Evolutionary conservation across 1,140 invertebrate species (phyloP), one percentile per base, ranked within the genome.

Genomic region (Nylanderia fulva): DNA sequence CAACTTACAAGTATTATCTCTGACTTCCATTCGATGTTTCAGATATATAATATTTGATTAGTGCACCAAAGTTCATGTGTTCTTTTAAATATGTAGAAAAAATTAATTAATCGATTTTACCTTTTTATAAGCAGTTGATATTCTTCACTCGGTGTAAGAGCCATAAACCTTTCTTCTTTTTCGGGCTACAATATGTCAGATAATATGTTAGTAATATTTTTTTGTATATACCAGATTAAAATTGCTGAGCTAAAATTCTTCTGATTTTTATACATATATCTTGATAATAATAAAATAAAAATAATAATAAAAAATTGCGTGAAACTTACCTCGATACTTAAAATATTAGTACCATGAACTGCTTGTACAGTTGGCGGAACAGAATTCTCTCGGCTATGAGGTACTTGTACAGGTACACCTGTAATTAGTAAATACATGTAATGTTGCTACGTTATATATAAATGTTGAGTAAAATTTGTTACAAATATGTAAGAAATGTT

Each of bases 51-150:
- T 79, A 3, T 56, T 56, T 56, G 21, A 54, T 6, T n/a, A 56
- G 9, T 48, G 4, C 1, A 54, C 5, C n/a, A 54, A 7, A 29
- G 45, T 85, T 48, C 2, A 48, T 27, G 1, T 33, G 1, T 33
- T 8, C 2, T 18, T 54, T 1, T 60, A 24, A 58, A 66, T 1
- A 3, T 1, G 29, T 56, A 8, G n/a, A n/a, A n/a, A n/a, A 58
- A 15, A 21, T 64, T 64, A n/a, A n/a, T 21, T 29, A 48, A 64
- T 60, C 24, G 72, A 24, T n/a, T 56, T 36, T 86, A 95, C 94
- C 94, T 92, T 89, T 94, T 95, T 84, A 95, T 95, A 2, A 95
- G 89, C 75, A 95, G 86, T 42, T 95, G 94, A 76, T 95, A 95
- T 87, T 95, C 94, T 91, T 95, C 94, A 61, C 94, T 95, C 18